A percentile compares a stretch with the other conserved stretches of the same genome.
Conservation (phyloP, 2,113 vertebrate genomes). For the Eptatretus burgeri region DNA sequence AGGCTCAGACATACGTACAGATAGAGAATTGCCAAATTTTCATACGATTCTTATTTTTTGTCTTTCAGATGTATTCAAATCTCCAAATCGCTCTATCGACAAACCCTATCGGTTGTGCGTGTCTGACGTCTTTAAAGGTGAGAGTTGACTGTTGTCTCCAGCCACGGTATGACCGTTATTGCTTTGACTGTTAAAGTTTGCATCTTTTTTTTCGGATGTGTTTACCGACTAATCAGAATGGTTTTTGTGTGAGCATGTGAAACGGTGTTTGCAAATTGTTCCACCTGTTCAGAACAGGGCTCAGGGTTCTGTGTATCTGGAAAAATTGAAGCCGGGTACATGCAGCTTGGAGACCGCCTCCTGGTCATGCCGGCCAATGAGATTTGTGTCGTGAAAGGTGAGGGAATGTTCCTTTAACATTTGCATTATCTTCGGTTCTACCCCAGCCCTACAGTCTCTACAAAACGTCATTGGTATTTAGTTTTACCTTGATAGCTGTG, state of each 20-base stretch:
- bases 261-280: slow-evolving; percentile 3
- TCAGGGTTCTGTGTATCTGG: slow-evolving; percentile 91
- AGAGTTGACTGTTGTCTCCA: slow-evolving; percentile 11
- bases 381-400: slow-evolving; percentile 89
- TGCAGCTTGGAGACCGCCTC: slow-evolving; percentile 56
- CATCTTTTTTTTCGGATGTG: not conserved
- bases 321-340: slow-evolving; percentile 77
- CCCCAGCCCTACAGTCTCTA: too few relatives aligned
- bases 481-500: too few relatives aligned
- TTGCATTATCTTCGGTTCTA: too few relatives aligned
- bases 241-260: not conserved
- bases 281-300: slow-evolving; percentile 43
- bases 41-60: not conserved
- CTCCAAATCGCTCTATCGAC: slow-evolving; percentile 56
- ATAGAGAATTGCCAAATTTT: too few relatives aligned
- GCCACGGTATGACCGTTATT: not conserved
- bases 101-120: slow-evolving; percentile 78
- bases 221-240: not conserved
- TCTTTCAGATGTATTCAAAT: slow-evolving; percentile 47
- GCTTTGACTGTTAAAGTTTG: not conserved
- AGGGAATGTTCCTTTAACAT: not conserved
- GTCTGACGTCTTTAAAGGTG: slow-evolving; percentile 94
- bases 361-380: slow-evolving; percentile 85
- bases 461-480: too few relatives aligned
- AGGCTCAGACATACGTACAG: too few relatives aligned